Conservation (phyloP, 2,888 invertebrate species). For the Euplexia lucipara region DNA sequence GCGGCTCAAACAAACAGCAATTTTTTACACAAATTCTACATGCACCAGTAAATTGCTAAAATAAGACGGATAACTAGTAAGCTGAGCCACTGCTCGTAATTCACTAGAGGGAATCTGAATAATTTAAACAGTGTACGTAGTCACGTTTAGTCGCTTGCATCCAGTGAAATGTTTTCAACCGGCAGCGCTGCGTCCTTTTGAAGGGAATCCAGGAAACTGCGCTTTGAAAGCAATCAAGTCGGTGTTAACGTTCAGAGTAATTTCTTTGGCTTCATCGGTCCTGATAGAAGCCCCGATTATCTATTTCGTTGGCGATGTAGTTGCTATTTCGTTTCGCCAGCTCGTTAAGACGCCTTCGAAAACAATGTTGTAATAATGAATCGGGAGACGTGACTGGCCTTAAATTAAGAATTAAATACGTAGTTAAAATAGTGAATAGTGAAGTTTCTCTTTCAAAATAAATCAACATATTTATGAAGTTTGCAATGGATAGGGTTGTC, state of each 20-base stretch:
- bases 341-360: conserved; percentile 34
- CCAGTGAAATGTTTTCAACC: conserved; percentile 75
- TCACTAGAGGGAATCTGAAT: conserved; percentile 75
- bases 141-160: conserved; percentile 75
- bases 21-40: conserved; percentile 47
- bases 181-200: conserved; percentile 75
- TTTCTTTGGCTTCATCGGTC: conserved; percentile 80
- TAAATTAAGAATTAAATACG: conserved; percentile 53
- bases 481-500: conserved; percentile 20
- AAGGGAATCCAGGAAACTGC: conserved; percentile 71
- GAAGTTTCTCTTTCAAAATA: conserved; percentile 47
- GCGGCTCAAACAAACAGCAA: conserved; percentile 22
- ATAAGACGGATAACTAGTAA: conserved; percentile 61
- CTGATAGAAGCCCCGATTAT: conserved; percentile 68
- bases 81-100: conserved; percentile 64
- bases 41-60: conserved; percentile 62
- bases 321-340: conserved; percentile 50
- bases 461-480: conserved; percentile 54
- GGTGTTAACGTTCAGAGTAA: conserved; percentile 83
- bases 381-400: conserved; percentile 53
- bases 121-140: conserved; percentile 74
- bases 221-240: conserved; percentile 81
- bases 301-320: conserved; percentile 52
- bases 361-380: conserved; percentile 55
- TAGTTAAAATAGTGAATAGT: conserved; percentile 45